Conservation (phyloP, 2,888 invertebrate species). For the Luperina testacea region DNA sequence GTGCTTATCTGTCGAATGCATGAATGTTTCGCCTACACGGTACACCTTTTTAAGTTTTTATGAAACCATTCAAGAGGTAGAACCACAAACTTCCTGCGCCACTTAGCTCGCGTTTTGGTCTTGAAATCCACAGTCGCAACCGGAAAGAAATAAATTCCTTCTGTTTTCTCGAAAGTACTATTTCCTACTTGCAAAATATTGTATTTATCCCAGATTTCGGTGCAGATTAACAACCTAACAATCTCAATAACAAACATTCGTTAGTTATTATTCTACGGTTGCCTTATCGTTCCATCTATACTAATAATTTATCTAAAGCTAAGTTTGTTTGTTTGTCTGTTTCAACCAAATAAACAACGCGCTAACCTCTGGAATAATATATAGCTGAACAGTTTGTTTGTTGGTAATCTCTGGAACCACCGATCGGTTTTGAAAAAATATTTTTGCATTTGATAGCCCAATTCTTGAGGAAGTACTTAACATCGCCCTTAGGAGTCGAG, state of each 20-base stretch:
- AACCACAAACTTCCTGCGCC: conserved; percentile 40
- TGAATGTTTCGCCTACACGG: background rate
- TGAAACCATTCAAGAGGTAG: conserved; percentile 24
- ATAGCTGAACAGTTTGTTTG: background rate
- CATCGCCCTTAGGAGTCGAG: too few relatives aligned
- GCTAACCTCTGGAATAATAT: background rate
- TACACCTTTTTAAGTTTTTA: conserved; percentile 6
- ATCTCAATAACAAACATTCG: background rate
- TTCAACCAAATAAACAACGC: too few relatives aligned
- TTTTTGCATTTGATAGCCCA: too few relatives aligned
- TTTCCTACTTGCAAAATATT: background rate
- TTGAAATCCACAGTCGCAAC: background rate
- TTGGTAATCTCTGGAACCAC: too few relatives aligned
- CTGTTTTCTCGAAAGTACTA: background rate
- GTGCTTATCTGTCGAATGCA: conserved; percentile 30
- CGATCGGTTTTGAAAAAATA: too few relatives aligned
- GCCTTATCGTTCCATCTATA: conserved; percentile 12
- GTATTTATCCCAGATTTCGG: background rate
- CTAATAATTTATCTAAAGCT: background rate
- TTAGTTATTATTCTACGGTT: conserved; percentile 9
- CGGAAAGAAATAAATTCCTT: background rate
- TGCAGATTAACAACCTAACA: background rate
- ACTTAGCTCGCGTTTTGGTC: conserved; percentile 11
- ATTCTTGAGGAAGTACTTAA: too few relatives aligned
- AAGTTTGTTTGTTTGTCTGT: too few relatives aligned